These are phyloP conservation scores for Trimorus sp. DNA, from an alignment of 2,888 invertebrate species.

Conservation along the genomic window DNA sequence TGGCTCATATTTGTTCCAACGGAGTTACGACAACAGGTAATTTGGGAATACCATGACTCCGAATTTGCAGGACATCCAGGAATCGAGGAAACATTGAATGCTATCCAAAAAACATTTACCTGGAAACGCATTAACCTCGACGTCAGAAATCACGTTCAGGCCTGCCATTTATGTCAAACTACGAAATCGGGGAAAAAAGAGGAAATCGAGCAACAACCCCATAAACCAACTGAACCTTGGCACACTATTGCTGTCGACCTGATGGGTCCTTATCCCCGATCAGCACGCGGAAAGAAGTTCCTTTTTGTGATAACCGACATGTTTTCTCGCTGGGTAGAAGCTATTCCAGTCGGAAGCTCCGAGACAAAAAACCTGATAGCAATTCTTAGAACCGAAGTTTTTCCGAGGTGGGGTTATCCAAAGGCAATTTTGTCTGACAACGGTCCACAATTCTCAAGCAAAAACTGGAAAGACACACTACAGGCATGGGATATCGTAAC, in stretches of 20 bases:
- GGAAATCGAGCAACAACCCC: constrained; percentile 7
- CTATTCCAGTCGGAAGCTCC: neutral
- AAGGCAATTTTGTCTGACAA: constrained; percentile 6
- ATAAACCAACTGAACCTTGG: constrained; percentile 19
- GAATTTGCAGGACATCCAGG: constrained; percentile 27
- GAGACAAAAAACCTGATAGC: constrained; percentile 6
- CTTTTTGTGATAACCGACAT: constrained; percentile 36
- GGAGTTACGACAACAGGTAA: neutral
- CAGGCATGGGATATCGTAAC: constrained; percentile 5
- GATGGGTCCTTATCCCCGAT: constrained; percentile 25
- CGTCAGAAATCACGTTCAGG: constrained; percentile 22
- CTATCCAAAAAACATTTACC: constrained; percentile 11
- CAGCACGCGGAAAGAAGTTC: constrained; percentile 25
- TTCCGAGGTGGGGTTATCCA: constrained; percentile 16
- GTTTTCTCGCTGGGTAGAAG: constrained; percentile 37
- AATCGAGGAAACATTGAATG: constrained; percentile 11
- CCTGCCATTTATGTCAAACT: constrained; percentile 15
- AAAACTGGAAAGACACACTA: neutral
- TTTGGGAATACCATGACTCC: constrained; percentile 36
- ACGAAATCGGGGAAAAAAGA: constrained; percentile 24
- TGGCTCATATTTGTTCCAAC: constrained; percentile 27
- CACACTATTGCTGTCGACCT: constrained; percentile 26
- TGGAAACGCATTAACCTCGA: constrained; percentile 30
- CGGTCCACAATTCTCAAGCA: constrained; percentile 26
- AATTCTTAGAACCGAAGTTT: constrained; percentile 9